These are phyloP conservation scores for Seriola dumerili DNA, from an alignment of 2,113 vertebrate genomes.

Conservation along the genomic window DNA sequence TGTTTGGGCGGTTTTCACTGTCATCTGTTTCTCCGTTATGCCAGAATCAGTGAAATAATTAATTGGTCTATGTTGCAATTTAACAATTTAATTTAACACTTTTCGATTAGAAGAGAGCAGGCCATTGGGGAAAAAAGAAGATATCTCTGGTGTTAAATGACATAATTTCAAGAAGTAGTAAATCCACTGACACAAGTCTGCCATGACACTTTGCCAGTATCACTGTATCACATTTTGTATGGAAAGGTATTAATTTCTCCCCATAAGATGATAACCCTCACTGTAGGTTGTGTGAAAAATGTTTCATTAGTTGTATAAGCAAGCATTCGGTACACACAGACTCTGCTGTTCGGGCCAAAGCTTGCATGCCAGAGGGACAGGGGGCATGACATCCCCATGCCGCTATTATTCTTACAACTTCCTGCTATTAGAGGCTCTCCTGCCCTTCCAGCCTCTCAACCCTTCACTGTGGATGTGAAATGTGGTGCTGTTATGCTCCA, in stretches of 20 bases:
- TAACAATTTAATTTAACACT: neutral
- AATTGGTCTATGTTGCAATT: neutral
- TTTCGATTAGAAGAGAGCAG: neutral
- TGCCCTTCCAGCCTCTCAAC: slow-evolving; percentile 51
- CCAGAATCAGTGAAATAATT: neutral
- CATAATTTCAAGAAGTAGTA: neutral
- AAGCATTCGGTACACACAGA: slow-evolving; percentile 20
- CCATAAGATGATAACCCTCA: neutral
- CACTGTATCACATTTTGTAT: neutral
- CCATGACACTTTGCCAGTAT: neutral
- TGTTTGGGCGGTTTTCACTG: neutral
- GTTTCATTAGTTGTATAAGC: neutral
- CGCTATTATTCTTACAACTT: slow-evolving; percentile 79
- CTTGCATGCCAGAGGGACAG: slow-evolving; percentile 49
- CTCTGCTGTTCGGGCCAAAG: slow-evolving; percentile 29
- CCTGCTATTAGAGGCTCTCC: slow-evolving; percentile 78
- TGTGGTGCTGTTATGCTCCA: slow-evolving; percentile 68
- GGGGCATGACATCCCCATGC: slow-evolving; percentile 59
- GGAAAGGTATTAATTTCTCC: neutral
- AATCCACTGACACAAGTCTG: neutral
- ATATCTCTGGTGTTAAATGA: neutral
- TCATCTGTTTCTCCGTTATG: neutral
- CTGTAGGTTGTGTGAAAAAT: slow-evolving; percentile 11
- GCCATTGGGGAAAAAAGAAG: neutral
- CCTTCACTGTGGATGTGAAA: slow-evolving; percentile 60